Evolutionary conservation across 2,113 vertebrate genomes (phyloP), one percentile per base, ranked within the genome.

Genomic region (Psittacula cyanocephala): DNA sequence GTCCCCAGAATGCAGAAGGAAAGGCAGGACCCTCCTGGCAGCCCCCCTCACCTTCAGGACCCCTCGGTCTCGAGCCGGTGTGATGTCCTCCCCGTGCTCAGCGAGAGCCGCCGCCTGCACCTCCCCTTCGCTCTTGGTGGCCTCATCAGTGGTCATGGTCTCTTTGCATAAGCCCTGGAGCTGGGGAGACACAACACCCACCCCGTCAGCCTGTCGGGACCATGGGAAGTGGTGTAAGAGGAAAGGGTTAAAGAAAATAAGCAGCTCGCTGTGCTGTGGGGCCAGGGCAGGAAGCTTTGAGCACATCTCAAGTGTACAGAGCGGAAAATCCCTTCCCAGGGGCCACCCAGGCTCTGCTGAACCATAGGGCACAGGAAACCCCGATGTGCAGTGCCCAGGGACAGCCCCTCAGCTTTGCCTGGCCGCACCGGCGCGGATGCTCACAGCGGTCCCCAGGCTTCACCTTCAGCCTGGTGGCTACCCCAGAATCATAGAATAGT

Each of bases 121-220:
- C 78, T 98, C 98, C 79, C 97, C 98, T 71, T 98, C 98, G 15
- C 98, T 97, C 72, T 97, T 98, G 89, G 98, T 95, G 93, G 98
- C 98, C 90, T 98, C 98, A 96, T 99, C 98, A 93, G 98, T 99
- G 96, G 99, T 99, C 99, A 99, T 99, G 75, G 94, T 97, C 96
- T 96, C 93, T 95, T 81, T 10, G 77, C 95, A 93, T 84, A 87
- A 57, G 86, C 59, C 68, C 86, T 1, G n/a, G 86, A 59, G 52
- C 95, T 97, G 89, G 13, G 33, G 88, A 89, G 71, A 96, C 53
- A 96, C 16, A 4, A 43, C 28, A 67, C 0, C 5, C 3, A 1
- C 15, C 46, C 59, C 0, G 0, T 77, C 63, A 93, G 63, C 67
- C 53, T 6, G 7, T 29, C 43, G 88, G 87, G n/a, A 33, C 31